These are phyloP conservation scores for Drosophila rubida DNA, from an alignment of 2,888 invertebrate genomes.

Conservation along the genomic window DNA sequence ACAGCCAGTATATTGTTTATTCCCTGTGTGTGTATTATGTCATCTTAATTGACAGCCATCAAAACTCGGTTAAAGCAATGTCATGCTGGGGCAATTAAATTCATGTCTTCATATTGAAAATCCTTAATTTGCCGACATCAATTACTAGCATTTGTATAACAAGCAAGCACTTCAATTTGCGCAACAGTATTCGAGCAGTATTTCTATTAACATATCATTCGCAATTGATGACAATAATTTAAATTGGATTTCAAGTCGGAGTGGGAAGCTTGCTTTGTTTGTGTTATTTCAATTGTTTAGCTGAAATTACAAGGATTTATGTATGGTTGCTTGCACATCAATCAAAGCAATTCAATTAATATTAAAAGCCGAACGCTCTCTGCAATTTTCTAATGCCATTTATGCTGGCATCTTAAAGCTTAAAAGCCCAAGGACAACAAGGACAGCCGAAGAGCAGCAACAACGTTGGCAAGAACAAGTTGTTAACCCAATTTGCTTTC, in stretches of 20 bases:
- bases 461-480: constrained; percentile 40
- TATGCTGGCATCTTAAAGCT: constrained; percentile 36
- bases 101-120: neutral
- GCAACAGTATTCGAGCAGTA: neutral
- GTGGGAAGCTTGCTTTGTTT: neutral
- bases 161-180: neutral
- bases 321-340: constrained; percentile 11
- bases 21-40: neutral
- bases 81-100: neutral
- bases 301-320: neutral
- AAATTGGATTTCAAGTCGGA: neutral
- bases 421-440: constrained; percentile 34
- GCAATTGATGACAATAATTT: neutral
- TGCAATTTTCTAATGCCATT: constrained; percentile 54
- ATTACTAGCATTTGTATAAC: neutral
- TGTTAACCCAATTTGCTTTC: constrained; percentile 66
- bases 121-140: neutral
- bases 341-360: constrained; percentile 39
- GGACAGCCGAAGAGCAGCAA: constrained; percentile 5
- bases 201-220: neutral
- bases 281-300: neutral
- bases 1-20: no score
- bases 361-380: constrained; percentile 33
- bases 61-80: neutral
- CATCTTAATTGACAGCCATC: neutral